Percentiles rank a stretch among this genome's conserved stretches.
These are phyloP conservation scores for Palythoa heliodiscus DNA, from an alignment of 92 coral and sea anemone species.

Conservation along the genomic window DNA sequence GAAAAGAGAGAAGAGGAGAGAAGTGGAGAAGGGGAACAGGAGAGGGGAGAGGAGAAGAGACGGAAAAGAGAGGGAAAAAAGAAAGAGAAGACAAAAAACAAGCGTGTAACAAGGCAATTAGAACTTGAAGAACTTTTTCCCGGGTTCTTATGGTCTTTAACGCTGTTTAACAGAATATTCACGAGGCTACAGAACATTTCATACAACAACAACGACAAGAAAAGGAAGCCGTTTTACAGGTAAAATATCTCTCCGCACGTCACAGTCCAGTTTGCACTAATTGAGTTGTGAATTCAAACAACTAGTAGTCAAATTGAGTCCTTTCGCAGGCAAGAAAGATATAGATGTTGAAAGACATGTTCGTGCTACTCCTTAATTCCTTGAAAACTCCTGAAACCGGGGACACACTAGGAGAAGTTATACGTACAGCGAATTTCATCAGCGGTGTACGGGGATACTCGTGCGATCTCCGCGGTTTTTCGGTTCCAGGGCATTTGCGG, in stretches of 20 bases:
- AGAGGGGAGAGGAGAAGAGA: background rate
- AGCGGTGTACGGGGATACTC: too few relatives aligned
- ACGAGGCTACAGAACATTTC: slow-evolving; percentile 95
- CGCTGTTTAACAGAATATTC: slow-evolving; percentile 72
- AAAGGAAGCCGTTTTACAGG: slow-evolving; percentile 91
- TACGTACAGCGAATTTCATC: too few relatives aligned
- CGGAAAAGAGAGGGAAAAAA: background rate
- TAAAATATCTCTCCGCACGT: background rate
- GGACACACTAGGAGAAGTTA: too few relatives aligned
- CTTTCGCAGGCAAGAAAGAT: background rate
- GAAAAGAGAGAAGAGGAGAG: background rate
- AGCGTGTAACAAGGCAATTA: background rate
- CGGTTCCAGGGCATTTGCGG: too few relatives aligned
- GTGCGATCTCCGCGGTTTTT: too few relatives aligned
- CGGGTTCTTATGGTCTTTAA: background rate
- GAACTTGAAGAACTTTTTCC: background rate
- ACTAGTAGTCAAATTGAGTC: background rate
- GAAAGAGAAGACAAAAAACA: too few relatives aligned
- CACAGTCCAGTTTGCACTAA: background rate
- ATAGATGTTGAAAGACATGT: too few relatives aligned
- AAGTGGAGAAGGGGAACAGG: background rate
- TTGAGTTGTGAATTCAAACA: background rate
- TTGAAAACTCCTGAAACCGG: too few relatives aligned
- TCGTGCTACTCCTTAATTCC: too few relatives aligned
- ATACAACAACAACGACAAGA: slow-evolving; percentile 89